Base-by-base conservation (phyloP, 2,113 vertebrate genomes). In the mouse (Mus musculus) region DNA sequence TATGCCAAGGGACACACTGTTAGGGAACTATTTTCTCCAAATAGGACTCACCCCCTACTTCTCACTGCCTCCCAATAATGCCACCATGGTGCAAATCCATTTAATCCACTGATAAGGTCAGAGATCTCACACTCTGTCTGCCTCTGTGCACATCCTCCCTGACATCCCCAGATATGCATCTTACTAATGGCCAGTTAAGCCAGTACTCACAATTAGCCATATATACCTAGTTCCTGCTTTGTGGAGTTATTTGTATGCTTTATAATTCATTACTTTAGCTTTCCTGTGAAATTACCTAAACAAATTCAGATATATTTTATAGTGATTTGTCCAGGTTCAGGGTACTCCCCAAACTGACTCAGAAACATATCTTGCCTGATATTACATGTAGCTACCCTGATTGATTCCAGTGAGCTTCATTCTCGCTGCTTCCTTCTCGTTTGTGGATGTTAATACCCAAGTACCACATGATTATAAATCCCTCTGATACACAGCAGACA, bases 301-400 rank as follows among this genome's bases (percentile, higher is more conserved):
- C n/a, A 93, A 87, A 90, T 88, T 63, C 69, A 95, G 78, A 75
- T 69, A 33, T 39, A 72, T 76, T 17, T 94, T n/a, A 22, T 90
- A 76, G 28, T 95, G 85, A 65, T 59, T 93, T 26, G 24, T 56
- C n/a, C 24, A 24, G 36, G 22, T n/a, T n/a, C 20, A 61, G 78
- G 88, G 75, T 16, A 49, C 69, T 93, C 71, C 56, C 22, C 42
- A 91, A 75, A 49, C 7, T n/a, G 19, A 93, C 86, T 71, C 36
- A 72, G 39, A 82, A 81, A 49, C 36, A 3, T 59, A 9, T 3
- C 10, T n/a, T 52, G 69, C 61, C 82, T 75, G 24, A 13, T 54
- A 71, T 39, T 24, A 10, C 6, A 14, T 39, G 1, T 56, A 42
- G 75, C 73, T 80, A 80, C 56, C 39, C 52, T 78, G 59, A 67